phyloP scores from a whole-genome alignment of 2,113 vertebrate species.

The Semicossyphus pulcher region DNA sequence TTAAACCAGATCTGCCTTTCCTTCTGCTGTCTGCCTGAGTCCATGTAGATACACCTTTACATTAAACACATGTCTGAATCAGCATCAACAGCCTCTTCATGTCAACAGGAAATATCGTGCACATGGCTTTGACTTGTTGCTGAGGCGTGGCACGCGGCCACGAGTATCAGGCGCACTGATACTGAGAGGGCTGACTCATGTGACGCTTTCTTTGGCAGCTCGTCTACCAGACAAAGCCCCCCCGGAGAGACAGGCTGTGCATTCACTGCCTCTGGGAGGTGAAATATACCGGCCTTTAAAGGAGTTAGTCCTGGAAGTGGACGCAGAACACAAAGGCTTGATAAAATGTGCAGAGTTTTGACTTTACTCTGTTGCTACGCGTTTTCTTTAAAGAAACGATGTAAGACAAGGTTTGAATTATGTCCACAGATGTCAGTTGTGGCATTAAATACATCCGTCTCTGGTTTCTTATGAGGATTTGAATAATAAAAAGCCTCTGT shows the following conservation, averaged over 20 bases:
- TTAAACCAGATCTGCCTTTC: too few species aligned
- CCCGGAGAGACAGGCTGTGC: slow-evolving; percentile 1
- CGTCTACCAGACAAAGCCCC: slow-evolving; percentile 12
- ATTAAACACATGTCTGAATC: not conserved
- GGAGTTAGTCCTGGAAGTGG: not conserved
- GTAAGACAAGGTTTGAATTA: too few species aligned
- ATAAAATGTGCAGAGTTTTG: too few species aligned
- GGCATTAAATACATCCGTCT: too few species aligned
- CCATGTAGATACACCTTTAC: too few species aligned
- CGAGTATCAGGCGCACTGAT: not conserved
- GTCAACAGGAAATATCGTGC: not conserved
- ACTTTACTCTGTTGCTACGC: too few species aligned
- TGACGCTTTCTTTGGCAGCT: slow-evolving; percentile 8
- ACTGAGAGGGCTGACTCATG: slow-evolving; percentile 7
- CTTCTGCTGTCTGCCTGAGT: too few species aligned
- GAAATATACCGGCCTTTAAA: not conserved
- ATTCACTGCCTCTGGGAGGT: not conserved
- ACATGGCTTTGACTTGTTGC: not conserved
- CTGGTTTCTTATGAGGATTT: not conserved
- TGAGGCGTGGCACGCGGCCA: not conserved
- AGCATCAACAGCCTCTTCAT: not conserved
- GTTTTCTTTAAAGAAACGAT: too few species aligned
- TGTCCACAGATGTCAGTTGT: too few species aligned
- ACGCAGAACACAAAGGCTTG: not conserved
- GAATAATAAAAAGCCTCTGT: not conserved